Evolutionary conservation across 2,113 vertebrate genomes (phyloP), one percentile per base, ranked within the genome.

Genomic region (Gymnarchus niloticus): DNA sequence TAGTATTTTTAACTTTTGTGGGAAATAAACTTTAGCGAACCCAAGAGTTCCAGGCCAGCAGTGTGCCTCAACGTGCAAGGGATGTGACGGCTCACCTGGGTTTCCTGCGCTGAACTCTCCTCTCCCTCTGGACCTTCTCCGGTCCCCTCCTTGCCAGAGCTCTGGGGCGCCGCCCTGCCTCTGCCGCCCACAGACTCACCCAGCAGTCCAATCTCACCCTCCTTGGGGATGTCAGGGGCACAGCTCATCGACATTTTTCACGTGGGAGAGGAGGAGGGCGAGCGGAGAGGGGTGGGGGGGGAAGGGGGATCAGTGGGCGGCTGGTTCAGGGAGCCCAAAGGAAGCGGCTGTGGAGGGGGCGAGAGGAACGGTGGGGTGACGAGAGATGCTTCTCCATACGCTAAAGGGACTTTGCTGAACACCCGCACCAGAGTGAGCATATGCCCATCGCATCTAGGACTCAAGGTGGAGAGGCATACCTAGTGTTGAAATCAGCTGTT

Each of bases 211-310:
- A 88, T 92, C 91, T 93, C 92, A 89, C 92, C 93, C 93, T 95
- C 94, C 92, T 89, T 91, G 91, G 93, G 91, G 92, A 93, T 93
- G 90, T 95, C 94, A 82, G 92, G 84, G 85, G 90, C 90, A 89
- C 93, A 89, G 88, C 92, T 92, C 89, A 93, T 88, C 88, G 94
- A 95, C 94, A 94, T 94, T 90, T 92, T 93, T 89, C 90, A 82
- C 84, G 90, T 89, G 90, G 91, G 91, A 89, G 92, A 92, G 90
- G 89, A 81, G 41, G 78, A 37, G 81, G 61, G 48, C 23, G 25
- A 23, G 49, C 41, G 25, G n/a, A 56, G 76, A 56, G 56, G 5
- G 23, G 48, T 46, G 61, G 33, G 23, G 59, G 61, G 61, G 48
- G 25, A 41, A 14, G 33, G 41, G 12, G 77, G 44, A 5, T 8